Conservation (phyloP, 2,797 vertebrate species). For the Halcyon badia region DNA sequence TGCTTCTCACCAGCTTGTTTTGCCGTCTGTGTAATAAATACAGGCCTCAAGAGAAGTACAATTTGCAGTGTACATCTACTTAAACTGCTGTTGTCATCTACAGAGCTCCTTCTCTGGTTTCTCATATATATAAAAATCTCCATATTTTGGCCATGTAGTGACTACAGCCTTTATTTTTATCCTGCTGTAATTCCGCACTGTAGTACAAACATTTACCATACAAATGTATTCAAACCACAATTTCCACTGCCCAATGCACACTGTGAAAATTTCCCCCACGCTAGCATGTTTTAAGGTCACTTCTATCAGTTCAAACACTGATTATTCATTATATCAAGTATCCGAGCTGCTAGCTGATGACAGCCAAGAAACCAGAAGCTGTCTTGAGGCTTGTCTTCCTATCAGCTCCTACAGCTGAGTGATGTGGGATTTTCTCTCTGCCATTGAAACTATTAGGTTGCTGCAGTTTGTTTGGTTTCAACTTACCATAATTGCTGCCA, state of each 20-base stretch:
- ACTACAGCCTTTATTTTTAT: neutral
- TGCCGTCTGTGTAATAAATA: neutral
- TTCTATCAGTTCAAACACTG: conserved; percentile 43
- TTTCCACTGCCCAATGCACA: neutral
- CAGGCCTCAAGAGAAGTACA: neutral
- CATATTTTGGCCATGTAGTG: neutral
- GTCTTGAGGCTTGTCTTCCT: conserved; percentile 61
- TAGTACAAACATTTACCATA: neutral
- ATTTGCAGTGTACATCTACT: neutral
- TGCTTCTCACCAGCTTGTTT: neutral
- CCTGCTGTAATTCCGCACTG: neutral
- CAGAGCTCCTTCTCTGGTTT: neutral
- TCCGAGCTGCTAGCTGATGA: conserved; percentile 36
- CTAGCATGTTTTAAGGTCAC: conserved; percentile 20
- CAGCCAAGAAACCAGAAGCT: conserved; percentile 68
- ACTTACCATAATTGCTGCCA: conserved; percentile 59
- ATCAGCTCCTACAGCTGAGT: conserved; percentile 41
- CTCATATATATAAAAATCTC: neutral
- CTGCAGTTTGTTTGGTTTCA: conserved; percentile 64
- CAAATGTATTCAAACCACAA: neutral
- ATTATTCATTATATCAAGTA: conserved; percentile 58
- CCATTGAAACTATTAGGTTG: conserved; percentile 45
- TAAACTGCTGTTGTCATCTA: neutral
- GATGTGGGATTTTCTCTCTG: neutral
- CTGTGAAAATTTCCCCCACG: neutral